Evolutionary conservation across 2,113 vertebrate species (phyloP), one percentile per base, ranked within the genome.

Genomic region (Datnioides undecimradiatus): DNA sequence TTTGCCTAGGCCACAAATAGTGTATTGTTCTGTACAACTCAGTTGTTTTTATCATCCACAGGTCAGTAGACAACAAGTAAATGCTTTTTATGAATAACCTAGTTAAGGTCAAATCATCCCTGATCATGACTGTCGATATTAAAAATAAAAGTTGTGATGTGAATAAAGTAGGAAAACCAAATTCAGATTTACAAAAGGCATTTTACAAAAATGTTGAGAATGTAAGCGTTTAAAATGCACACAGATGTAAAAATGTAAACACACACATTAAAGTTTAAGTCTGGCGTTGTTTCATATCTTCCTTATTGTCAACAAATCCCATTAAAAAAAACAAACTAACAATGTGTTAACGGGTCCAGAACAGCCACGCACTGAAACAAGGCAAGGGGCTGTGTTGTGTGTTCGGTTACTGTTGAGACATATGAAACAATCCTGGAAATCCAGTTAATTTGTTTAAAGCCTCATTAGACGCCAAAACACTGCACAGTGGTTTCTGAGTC

Each of bases 231-330:
- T 82, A 73, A 79, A 75, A 79, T 78, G 65, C 45, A 80, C 60
- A 81, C 46, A 55, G n/a, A 73, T n/a, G n/a, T n/a, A n/a, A 69
- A 55, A 79, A 86, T 84, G 79, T 86, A 84, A 90, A 92, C 73
- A 84, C 66, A 70, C 14, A 48, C 21, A 66, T 58, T 25, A 67
- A 49, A 81, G 58, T 45, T 84, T 59, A 70, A 73, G 58, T 83
- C 80, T 86, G 82, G 76, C 54, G 31, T 45, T 65, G 58, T 65
- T 79, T 58, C 21, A 49, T 16, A 21, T 70, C 11, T 38, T 49
- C 66, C 25, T 77, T 36, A 48, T 13, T 11, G 38, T 76, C 9
- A 60, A 43, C 58, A 62, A 85, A 79, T 74, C 65, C n/a, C 2
- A 55, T 21, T 7, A 55, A 54, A 63, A 19, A 23, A 14, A 2